Percentiles rank a stretch among this genome's conserved stretches.
These are phyloP conservation scores for Hirtodrosophila confusa DNA, from an alignment of 2,888 invertebrate species.

Conservation along the genomic window DNA sequence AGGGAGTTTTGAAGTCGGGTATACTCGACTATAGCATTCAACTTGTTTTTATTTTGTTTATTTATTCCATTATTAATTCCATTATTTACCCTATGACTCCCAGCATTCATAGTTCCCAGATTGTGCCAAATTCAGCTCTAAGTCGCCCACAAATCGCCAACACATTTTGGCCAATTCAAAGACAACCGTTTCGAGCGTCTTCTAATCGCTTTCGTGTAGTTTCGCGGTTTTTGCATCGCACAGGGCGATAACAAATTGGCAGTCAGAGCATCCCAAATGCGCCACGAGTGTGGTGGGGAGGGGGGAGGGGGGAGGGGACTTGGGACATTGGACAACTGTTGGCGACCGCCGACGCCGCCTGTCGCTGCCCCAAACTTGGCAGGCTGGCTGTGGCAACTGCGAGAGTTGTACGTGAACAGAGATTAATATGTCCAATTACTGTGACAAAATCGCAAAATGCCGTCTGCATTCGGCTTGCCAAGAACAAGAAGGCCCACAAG, in stretches of 20 bases:
- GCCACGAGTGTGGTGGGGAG: constrained; percentile 30
- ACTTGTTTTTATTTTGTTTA: too few relatives aligned
- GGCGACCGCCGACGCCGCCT: constrained; percentile 52
- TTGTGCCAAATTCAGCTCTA: background rate
- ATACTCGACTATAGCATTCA: too few relatives aligned
- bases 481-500: constrained; percentile 55
- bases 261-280: constrained; percentile 56
- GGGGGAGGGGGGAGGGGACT: constrained; percentile 14
- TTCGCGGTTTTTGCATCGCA: constrained; percentile 36
- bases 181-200: constrained; percentile 11
- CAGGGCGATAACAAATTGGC: constrained; percentile 63
- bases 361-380: constrained; percentile 56
- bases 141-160: constrained; percentile 20
- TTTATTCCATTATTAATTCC: too few relatives aligned
- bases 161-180: constrained; percentile 5
- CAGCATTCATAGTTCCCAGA: too few relatives aligned
- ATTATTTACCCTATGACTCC: too few relatives aligned
- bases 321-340: constrained; percentile 35
- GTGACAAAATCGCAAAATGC: constrained; percentile 83
- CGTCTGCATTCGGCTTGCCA: constrained; percentile 69
- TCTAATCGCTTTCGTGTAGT: constrained; percentile 40
- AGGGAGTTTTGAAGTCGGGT: too few relatives aligned
- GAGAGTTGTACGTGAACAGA: constrained; percentile 75
- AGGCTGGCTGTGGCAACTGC: constrained; percentile 30
- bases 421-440: constrained; percentile 85